Evolutionary conservation across 2,113 vertebrate species (phyloP).

Genomic region (Semicossyphus pulcher): DNA sequence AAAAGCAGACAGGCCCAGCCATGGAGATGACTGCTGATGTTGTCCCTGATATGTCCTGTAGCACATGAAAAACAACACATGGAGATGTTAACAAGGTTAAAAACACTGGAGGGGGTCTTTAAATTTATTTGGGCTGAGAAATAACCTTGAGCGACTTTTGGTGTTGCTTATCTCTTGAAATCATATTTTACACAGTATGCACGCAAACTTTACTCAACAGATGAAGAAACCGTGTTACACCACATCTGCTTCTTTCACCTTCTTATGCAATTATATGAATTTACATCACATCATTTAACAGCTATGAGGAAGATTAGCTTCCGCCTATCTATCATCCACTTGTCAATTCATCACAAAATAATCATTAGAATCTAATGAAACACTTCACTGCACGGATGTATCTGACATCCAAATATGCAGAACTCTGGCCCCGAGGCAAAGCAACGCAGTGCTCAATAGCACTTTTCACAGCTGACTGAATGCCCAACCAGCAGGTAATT

Average conservation of each 20-base stretch:
- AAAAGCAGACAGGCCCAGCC: too few species aligned
- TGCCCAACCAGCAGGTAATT: constrained; percentile 68
- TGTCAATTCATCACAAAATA: constrained; percentile 78
- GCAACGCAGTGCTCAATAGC: constrained; percentile 43
- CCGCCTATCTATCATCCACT: constrained; percentile 67
- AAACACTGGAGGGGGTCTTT: too few species aligned
- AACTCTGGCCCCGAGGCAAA: constrained; percentile 54
- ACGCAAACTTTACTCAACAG: constrained; percentile 39
- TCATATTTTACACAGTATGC: constrained; percentile 48
- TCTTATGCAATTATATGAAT: constrained; percentile 48
- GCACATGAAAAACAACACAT: too few species aligned
- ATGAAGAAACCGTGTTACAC: constrained; percentile 22
- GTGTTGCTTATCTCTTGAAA: constrained; percentile 30
- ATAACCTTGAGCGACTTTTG: constrained; percentile 44
- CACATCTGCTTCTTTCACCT: neutral
- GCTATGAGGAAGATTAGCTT: constrained; percentile 70
- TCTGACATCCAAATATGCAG: constrained; percentile 81
- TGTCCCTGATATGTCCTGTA: too few species aligned
- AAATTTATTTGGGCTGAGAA: constrained; percentile 20
- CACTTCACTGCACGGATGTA: constrained; percentile 65
- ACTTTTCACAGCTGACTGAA: constrained; percentile 65
- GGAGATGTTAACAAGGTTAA: too few species aligned
- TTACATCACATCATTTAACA: constrained; percentile 73
- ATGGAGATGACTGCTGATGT: too few species aligned
- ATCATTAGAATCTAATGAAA: constrained; percentile 83